phyloP scores from a whole-genome alignment of 2,797 vertebrate species.

The Cossypha dichroa region DNA sequence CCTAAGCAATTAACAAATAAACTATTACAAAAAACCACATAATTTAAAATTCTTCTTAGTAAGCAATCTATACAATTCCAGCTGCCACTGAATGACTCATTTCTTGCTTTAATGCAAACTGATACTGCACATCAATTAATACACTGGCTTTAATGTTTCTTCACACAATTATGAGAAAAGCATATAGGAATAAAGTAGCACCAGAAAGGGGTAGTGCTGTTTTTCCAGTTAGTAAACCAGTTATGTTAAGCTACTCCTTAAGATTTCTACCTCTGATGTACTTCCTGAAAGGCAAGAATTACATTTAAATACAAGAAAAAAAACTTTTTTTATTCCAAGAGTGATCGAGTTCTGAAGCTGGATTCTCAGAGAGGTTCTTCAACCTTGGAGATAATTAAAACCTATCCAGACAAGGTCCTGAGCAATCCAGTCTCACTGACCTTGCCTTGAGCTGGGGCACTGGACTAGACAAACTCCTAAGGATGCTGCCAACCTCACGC shows the following conservation, averaged over 20 bases:
- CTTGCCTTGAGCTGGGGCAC: background rate
- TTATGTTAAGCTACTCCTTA: background rate
- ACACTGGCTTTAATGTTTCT: background rate
- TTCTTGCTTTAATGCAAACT: background rate
- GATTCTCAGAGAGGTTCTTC: background rate
- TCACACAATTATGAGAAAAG: background rate
- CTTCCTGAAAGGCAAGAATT: background rate
- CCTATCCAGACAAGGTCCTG: background rate
- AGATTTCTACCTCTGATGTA: background rate
- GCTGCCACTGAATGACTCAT: background rate
- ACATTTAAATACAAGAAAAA: background rate
- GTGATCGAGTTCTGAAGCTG: accelerated
- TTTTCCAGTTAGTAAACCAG: background rate
- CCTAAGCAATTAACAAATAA: background rate
- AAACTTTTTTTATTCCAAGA: background rate
- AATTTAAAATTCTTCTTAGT: background rate
- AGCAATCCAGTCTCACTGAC: background rate
- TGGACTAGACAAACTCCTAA: background rate
- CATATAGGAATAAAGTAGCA: background rate
- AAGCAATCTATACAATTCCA: background rate
- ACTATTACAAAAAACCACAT: background rate
- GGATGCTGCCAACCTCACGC: background rate
- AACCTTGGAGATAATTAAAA: background rate
- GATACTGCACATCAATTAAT: background rate
- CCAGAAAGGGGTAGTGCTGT: background rate